phyloP scores from a whole-genome alignment of 2,797 vertebrate genomes.

The Rachycentron canadum region DNA sequence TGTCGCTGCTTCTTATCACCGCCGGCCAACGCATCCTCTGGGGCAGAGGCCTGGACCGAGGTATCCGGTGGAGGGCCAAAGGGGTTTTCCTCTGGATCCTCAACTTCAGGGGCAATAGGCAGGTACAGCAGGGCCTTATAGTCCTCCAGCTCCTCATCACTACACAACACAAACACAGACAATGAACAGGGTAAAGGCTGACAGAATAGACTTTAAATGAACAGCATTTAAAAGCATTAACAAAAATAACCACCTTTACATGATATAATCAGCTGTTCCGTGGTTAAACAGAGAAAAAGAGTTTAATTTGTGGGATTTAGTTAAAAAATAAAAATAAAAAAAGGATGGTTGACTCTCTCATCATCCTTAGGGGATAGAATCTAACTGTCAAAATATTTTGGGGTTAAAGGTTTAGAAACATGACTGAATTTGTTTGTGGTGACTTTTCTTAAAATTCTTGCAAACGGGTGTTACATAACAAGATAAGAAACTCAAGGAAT shows the following conservation, averaged over 20 bases:
- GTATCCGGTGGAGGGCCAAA: conserved; percentile 95
- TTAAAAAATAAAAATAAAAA: not conserved
- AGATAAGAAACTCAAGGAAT: not conserved
- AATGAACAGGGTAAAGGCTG: not conserved
- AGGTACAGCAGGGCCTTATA: conserved; percentile 95
- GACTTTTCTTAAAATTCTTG: not conserved
- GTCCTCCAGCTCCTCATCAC: conserved; percentile 98
- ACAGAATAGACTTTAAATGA: not conserved
- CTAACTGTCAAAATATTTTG: not conserved
- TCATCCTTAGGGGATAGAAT: not conserved
- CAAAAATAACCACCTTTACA: not conserved
- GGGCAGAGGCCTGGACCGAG: conserved; percentile 81
- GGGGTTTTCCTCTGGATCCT: conserved; percentile 98
- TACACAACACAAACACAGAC: conserved; percentile 60
- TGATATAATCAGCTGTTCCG: too few species aligned
- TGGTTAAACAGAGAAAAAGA: not conserved
- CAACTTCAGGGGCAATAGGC: conserved; percentile 97
- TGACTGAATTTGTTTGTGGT: not conserved
- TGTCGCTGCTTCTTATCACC: conserved; percentile 94
- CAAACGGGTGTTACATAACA: not conserved
- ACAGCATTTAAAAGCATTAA: not conserved
- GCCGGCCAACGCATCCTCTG: conserved; percentile 84
- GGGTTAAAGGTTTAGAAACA: not conserved
- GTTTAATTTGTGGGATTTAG: not conserved
- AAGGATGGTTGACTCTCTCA: too few species aligned